These are phyloP conservation scores for Metridium senile DNA, from an alignment of 92 coral and sea anemone species.

Conservation along the genomic window DNA sequence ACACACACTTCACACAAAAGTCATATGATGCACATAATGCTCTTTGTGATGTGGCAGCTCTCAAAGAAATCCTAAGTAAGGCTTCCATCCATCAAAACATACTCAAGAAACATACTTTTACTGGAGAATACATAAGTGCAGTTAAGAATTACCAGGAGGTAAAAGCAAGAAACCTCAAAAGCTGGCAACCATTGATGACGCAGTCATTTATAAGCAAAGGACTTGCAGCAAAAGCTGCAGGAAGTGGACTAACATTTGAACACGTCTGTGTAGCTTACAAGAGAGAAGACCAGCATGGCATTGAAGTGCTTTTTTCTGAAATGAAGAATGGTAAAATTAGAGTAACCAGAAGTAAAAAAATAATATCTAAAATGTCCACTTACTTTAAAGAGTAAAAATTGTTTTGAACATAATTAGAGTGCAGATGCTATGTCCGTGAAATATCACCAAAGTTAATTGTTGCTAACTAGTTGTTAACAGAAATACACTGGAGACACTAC, in stretches of 20 bases:
- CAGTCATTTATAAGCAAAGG: neutral
- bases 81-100: neutral
- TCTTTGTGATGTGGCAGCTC: neutral
- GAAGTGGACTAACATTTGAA: neutral
- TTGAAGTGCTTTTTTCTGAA: slow-evolving; percentile 4
- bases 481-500: too few species aligned
- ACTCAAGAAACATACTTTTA: neutral
- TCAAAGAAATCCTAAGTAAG: neutral
- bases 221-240: slow-evolving; percentile 15
- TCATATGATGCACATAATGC: slow-evolving; percentile 14
- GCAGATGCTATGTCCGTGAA: too few species aligned
- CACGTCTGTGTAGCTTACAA: neutral
- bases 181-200: neutral
- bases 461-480: too few species aligned
- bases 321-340: neutral
- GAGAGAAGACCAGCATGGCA: neutral
- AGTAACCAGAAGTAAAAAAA: neutral
- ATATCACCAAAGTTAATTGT: too few species aligned
- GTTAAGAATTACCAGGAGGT: neutral
- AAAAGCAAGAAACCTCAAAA: neutral
- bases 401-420: too few species aligned
- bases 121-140: neutral
- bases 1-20: neutral
- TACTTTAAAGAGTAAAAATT: too few species aligned
- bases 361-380: too few species aligned